Evolutionary conservation across 2,113 vertebrate species (phyloP), one percentile per base, ranked within the genome.

Genomic region (Apus apus): DNA sequence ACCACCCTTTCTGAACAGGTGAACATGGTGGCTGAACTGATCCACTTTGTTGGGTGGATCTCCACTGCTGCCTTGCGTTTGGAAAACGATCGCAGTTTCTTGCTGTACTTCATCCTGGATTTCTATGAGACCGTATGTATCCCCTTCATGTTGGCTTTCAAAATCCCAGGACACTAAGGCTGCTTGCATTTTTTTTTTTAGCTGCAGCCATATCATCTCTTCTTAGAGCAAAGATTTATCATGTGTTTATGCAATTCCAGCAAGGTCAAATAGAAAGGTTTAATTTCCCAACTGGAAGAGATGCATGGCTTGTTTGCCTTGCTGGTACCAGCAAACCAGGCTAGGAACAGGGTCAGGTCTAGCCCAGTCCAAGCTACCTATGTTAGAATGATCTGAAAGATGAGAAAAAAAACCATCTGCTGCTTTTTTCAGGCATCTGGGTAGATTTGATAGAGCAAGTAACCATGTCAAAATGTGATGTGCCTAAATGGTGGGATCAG

Each of bases 101-200:
- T 99, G 61, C 96, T 99, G 51, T 97, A 98, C 91, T 99, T 99
- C 89, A 94, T 98, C 72, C 97, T 99, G 97, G 98, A 99, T 94
- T 99, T 99, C 97, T 99, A 99, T 94, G 98, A 98, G 78, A 98
- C 96, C 21, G 99, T 99, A 98, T 45, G 96, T 86, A 86, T 87
- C 56, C 12, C 23, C 15, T 64, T 78, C 50, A 57, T 36, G 27
- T 61, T 91, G n/a, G 6, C 20, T 88, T 72, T 61, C 45, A 32
- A 22, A 74, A 82, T 65, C n/a, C 20, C 8, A 15, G 4, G 13
- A 29, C 4, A 27, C 29, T 48, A 65, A 67, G 8, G 13, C 32
- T 73, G 8, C 58, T 54, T 29, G 48, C 4, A 4, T 46, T 61
- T 85, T 38, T 38, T 38, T 77, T 68, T 87, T 46, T 34, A 83